A percentile compares a stretch with the other conserved stretches of the same genome.
Evolutionary conservation across 2,888 invertebrate genomes (phyloP).

Genomic region (Lycophotia porphyrea): DNA sequence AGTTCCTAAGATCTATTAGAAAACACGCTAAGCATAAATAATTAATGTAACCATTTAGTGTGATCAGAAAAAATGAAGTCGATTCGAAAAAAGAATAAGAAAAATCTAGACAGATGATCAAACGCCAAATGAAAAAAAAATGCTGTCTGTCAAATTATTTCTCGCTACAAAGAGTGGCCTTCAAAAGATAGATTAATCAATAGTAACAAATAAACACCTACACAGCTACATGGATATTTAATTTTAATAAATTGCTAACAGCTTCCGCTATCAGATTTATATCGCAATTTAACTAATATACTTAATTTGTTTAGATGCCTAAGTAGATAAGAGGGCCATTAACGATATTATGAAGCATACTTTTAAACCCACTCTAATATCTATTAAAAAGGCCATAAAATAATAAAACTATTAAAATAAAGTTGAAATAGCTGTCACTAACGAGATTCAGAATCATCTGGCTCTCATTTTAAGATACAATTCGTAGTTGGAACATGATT

Average conservation of each 20-base stretch:
- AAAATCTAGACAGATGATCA: too few relatives aligned
- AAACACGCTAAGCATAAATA: not conserved
- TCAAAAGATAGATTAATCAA: not conserved
- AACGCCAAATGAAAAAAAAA: too few relatives aligned
- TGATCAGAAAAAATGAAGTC: not conserved
- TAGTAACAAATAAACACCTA: slow-evolving; percentile 39
- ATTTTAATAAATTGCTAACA: slow-evolving; percentile 37
- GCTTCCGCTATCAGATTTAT: slow-evolving; percentile 52
- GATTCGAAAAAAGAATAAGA: not conserved
- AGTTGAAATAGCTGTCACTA: not conserved
- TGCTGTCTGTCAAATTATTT: not conserved
- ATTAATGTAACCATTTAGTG: not conserved
- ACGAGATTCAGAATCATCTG: not conserved
- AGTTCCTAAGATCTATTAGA: not conserved
- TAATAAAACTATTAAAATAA: slow-evolving; percentile 27
- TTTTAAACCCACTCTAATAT: slow-evolving; percentile 43
- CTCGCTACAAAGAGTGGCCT: not conserved
- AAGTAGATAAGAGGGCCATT: slow-evolving; percentile 44
- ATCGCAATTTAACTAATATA: slow-evolving; percentile 36
- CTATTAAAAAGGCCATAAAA: slow-evolving; percentile 37
- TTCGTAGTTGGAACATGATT: not conserved
- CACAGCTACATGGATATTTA: slow-evolving; percentile 12
- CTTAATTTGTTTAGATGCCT: slow-evolving; percentile 55
- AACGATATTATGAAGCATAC: slow-evolving; percentile 19
- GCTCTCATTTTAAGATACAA: not conserved